phyloP scores from a whole-genome alignment of 1,140 invertebrate genomes.

The Akabosia matsudoensis region DNA sequence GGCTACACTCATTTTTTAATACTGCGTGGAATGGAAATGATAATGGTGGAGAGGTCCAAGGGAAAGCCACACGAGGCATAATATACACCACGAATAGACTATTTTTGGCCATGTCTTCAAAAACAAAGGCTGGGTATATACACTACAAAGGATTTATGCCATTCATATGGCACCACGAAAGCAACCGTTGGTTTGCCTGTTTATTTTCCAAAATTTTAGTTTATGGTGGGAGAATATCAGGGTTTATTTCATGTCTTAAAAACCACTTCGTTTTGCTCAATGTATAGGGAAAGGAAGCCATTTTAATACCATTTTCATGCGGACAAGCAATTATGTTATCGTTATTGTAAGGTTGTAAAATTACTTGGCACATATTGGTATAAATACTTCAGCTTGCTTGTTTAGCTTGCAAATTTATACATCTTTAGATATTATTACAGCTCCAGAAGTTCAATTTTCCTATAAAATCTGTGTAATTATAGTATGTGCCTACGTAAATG shows the following conservation, averaged over 20 bases:
- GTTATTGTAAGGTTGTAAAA: background rate
- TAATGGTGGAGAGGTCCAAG: too few relatives aligned
- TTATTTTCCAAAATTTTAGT: background rate
- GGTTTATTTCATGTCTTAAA: background rate
- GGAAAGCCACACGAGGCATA: too few relatives aligned
- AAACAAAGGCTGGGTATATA: too few relatives aligned
- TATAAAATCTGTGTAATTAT: background rate
- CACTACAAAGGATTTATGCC: background rate
- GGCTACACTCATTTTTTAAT: too few relatives aligned
- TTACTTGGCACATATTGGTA: background rate
- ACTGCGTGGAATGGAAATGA: too few relatives aligned
- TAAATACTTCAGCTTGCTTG: background rate
- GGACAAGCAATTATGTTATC: background rate
- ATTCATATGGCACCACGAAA: background rate
- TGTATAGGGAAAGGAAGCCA: background rate
- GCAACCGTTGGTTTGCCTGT: background rate
- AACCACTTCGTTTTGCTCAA: too few relatives aligned
- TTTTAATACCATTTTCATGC: background rate
- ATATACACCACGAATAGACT: too few relatives aligned
- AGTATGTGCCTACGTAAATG: too few relatives aligned
- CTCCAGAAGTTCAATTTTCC: background rate
- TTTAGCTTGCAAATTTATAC: background rate
- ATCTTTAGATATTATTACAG: background rate
- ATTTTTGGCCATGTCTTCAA: too few relatives aligned
- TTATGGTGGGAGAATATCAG: background rate